phyloP scores from a whole-genome alignment of 2,888 invertebrate species.

The Philonicus albiceps region DNA sequence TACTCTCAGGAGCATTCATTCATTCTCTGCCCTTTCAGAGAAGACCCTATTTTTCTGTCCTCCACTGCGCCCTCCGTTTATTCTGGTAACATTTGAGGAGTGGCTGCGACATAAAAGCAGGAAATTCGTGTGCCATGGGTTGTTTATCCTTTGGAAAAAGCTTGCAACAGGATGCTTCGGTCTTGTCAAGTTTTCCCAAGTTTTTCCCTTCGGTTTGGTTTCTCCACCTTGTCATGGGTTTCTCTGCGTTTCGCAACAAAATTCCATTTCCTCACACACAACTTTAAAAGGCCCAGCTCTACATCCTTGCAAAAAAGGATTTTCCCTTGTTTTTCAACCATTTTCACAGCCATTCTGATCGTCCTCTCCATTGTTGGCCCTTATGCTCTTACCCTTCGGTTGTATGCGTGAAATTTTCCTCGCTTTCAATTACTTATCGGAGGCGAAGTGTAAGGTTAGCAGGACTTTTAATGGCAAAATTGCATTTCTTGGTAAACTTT shows the following conservation, averaged over 20 bases:
- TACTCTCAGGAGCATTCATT: neutral
- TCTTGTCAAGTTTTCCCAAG: slow-evolving; percentile 13
- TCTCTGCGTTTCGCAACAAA: slow-evolving; percentile 22
- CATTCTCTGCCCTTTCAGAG: neutral
- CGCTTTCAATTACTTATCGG: slow-evolving; percentile 19
- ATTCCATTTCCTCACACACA: neutral
- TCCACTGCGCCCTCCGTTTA: neutral
- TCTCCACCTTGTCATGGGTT: neutral
- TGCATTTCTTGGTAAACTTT: slow-evolving; percentile 16
- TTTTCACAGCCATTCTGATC: neutral
- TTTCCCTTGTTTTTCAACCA: neutral
- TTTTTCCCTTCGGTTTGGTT: neutral
- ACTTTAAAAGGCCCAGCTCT: neutral
- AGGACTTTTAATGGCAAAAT: slow-evolving; percentile 35
- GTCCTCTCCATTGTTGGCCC: neutral
- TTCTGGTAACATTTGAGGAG: neutral
- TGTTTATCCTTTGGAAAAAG: slow-evolving; percentile 21
- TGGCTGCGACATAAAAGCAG: slow-evolving; percentile 6
- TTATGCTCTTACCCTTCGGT: neutral
- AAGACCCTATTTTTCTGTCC: neutral
- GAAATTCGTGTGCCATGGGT: slow-evolving; percentile 17
- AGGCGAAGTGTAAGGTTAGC: slow-evolving; percentile 15
- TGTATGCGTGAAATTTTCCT: slow-evolving; percentile 1
- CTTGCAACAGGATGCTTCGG: slow-evolving; percentile 33
- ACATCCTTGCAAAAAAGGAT: neutral